These are phyloP conservation scores for Mus minutoides DNA, from an alignment of 2,797 vertebrate species.

Conservation along the genomic window DNA sequence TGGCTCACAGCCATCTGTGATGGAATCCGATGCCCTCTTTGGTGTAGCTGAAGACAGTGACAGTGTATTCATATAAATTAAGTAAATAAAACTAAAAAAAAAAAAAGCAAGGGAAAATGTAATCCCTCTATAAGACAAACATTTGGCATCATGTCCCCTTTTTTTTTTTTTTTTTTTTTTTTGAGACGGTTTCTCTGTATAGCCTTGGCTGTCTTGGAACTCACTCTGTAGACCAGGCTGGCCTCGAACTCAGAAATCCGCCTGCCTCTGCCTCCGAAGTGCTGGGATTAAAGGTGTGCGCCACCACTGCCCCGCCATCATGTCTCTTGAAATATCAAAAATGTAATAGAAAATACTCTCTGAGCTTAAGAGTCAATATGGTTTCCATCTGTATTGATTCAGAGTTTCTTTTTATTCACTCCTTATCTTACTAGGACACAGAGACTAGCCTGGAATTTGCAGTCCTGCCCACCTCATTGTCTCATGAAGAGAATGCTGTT, in stretches of 20 bases:
- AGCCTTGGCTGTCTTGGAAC: too few species aligned
- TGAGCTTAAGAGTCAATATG: not conserved
- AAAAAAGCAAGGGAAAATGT: not conserved
- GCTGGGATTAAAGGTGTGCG: too few species aligned
- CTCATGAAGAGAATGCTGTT: not conserved
- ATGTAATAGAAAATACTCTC: not conserved
- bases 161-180: too few species aligned
- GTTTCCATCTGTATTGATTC: not conserved
- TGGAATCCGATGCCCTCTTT: too few species aligned
- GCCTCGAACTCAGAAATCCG: too few species aligned
- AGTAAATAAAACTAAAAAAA: too few species aligned
- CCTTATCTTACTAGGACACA: not conserved
- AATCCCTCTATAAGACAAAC: conserved; percentile 1
- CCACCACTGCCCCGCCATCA: too few species aligned
- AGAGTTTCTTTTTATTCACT: not conserved
- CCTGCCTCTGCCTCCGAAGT: too few species aligned
- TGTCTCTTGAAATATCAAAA: not conserved
- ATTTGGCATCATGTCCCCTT: not conserved
- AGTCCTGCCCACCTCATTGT: not conserved
- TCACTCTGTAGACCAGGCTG: too few species aligned
- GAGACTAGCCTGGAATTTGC: not conserved
- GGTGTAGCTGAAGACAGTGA: too few species aligned
- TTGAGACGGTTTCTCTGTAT: too few species aligned
- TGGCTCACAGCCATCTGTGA: too few species aligned
- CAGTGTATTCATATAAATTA: not conserved